A percentile compares a stretch with the other conserved stretches of the same genome.
Evolutionary conservation across 2,888 invertebrate genomes (phyloP).

Genomic region (Tetrapedia diversipes): DNA sequence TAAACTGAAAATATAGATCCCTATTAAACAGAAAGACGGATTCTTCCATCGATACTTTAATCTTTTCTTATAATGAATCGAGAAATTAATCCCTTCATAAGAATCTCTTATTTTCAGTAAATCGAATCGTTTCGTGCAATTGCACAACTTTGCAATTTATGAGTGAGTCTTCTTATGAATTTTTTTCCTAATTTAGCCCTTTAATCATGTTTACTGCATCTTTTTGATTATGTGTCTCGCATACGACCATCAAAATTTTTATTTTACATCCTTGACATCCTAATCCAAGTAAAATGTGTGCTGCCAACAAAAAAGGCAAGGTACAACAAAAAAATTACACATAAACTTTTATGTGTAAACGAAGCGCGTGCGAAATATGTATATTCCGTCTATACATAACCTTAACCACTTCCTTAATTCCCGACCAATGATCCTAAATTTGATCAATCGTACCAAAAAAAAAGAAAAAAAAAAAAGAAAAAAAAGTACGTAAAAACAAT

Average conservation of each 20-base stretch:
- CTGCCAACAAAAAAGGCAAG: constrained; percentile 27
- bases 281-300: constrained; percentile 8
- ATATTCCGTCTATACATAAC: neutral
- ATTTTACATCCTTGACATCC: neutral
- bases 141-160: constrained; percentile 4
- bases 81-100: neutral
- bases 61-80: neutral
- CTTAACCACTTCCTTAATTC: neutral
- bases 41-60: neutral
- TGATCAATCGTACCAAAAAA: constrained; percentile 20
- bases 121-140: constrained; percentile 19
- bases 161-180: constrained; percentile 11
- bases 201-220: neutral
- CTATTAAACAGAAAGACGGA: constrained; percentile 14
- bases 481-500: constrained; percentile 50
- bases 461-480: no score
- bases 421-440: neutral
- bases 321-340: constrained; percentile 23
- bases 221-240: constrained; percentile 30
- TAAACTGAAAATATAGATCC: neutral
- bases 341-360: constrained; percentile 15
- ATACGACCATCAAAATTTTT: constrained; percentile 14
- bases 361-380: constrained; percentile 18
- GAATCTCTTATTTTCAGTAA: neutral
- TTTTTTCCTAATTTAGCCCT: neutral